Evolutionary conservation across 1,140 invertebrate genomes (phyloP), one percentile per base, ranked within the genome.

Genomic region (Rhizoglyphus robini): DNA sequence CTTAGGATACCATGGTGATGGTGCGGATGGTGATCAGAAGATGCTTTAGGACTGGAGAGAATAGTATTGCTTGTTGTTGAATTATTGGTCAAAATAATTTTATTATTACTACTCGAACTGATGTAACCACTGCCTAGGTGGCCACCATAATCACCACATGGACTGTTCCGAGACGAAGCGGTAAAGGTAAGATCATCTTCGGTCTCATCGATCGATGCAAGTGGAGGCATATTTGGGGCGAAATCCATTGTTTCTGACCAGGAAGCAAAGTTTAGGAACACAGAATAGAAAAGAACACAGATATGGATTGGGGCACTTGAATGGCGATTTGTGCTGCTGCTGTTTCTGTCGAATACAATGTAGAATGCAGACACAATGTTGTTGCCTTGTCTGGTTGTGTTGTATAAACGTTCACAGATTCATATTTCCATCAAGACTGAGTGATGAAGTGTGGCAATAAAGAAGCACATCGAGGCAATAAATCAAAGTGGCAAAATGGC

Each of bases 141-240:
- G 23, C 13, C 13, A 25, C 23, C 11, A 4, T 13, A 46, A n/a
- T 46, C 23, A 1, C 3, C 11, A 2, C 36, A 5, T 15, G 2
- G 1, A 60, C 27, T 60, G 2, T 34, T 32, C 15, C 2, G 15
- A 30, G 2, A 3, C n/a, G 3, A 3, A 58, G 15, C 31, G n/a
- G 15, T 23, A 60, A 27, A 20, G n/a, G 4, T 18, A 4, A 4
- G 5, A 4, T 32, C 58, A 34, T 60, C 58, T 27, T 32, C 58
- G 23, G 15, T 29, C 29, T 60, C 58, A 46, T 60, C 58, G 1
- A 60, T 60, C 15, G 58, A 60, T n/a, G 58, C 58, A 4, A 60
- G 36, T 34, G 58, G 58, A 20, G 2, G 58, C 31, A 60, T 3
- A 15, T 32, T 58, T n/a, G 48, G 29, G 29, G 3, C 3, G 13